Evolutionary conservation across 2,113 vertebrate species (phyloP), one percentile per base, ranked within the genome.

Genomic region (Caranx melampygus): DNA sequence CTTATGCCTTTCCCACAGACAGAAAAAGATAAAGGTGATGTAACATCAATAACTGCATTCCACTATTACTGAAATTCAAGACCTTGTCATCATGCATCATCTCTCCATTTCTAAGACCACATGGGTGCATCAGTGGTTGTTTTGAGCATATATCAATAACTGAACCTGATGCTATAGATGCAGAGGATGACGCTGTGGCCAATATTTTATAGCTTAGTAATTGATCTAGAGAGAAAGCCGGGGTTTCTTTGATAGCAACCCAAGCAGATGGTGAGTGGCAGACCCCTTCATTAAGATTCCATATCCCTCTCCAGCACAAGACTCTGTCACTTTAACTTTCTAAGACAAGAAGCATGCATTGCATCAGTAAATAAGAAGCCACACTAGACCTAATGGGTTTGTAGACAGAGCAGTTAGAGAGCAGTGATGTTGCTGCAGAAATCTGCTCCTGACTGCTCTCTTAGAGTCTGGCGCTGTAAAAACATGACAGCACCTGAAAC

Each of bases 231-330:
- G 74, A 80, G 79, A 82, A 68, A 15, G 67, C 70, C 26, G 54
- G 26, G 33, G 44, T 65, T 70, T 79, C 82, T 93, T 85, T 93
- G 88, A 93, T 92, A 87, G 83, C 58, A 85, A 72, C 75, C 63
- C 34, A 33, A 81, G 77, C 93, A 94, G 90, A 90, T 88, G 67
- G 91, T 79, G 79, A 91, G 75, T 70, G 78, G 82, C 87, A 79
- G 79, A 72, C 59, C 60, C 63, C 49, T 86, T 92, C 86, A 83
- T 91, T 91, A 86, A 86, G 67, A 86, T 83, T 91, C 87, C 42
- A 69, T 61, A 68, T 73, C 78, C 61, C 70, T 44, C 83, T 44
- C 33, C 55, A 15, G 71, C 35, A 6, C 72, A 52, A 59, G 68
- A 77, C 13, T 51, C 54, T 73, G 64, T 79, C 78, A 71, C 63